Evolutionary conservation across 1,140 invertebrate genomes (phyloP).

Genomic region (Ridgeia piscesae): DNA sequence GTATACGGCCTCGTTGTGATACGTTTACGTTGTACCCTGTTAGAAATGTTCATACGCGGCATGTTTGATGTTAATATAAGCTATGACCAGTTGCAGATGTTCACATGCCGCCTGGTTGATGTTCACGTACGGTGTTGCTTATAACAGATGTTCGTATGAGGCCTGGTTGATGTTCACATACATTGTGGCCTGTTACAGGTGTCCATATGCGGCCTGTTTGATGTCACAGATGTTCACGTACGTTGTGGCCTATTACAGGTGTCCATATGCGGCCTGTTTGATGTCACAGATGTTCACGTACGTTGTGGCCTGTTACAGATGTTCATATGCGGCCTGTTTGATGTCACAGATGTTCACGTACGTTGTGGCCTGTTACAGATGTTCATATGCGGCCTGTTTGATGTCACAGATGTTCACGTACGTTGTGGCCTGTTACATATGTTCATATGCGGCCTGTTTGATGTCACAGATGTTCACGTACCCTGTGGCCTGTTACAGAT

Average conservation of each 20-base stretch:
- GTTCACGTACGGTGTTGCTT: not conserved
- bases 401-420: too few relatives aligned
- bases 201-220: constrained; percentile 45
- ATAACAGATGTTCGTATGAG: constrained; percentile 30
- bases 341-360: not conserved
- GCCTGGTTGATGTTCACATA: not conserved
- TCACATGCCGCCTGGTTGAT: constrained; percentile 44
- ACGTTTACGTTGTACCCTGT: too few relatives aligned
- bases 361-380: too few relatives aligned
- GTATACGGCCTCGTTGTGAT: too few relatives aligned
- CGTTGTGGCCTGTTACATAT: too few relatives aligned
- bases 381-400: too few relatives aligned
- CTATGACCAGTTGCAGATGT: constrained; percentile 47
- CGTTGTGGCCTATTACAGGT: constrained; percentile 37
- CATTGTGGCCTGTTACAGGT: constrained; percentile 37
- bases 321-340: constrained; percentile 44
- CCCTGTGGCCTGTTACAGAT: constrained; percentile 37
- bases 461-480: too few relatives aligned
- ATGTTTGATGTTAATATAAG: too few relatives aligned
- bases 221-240: not conserved
- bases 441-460: constrained; percentile 41
- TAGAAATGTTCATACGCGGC: too few relatives aligned
- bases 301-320: constrained; percentile 37
- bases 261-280: constrained; percentile 45
- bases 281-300: constrained; percentile 25